Conservation (phyloP, 2,888 invertebrate genomes). For the Dendrolimus pini region DNA sequence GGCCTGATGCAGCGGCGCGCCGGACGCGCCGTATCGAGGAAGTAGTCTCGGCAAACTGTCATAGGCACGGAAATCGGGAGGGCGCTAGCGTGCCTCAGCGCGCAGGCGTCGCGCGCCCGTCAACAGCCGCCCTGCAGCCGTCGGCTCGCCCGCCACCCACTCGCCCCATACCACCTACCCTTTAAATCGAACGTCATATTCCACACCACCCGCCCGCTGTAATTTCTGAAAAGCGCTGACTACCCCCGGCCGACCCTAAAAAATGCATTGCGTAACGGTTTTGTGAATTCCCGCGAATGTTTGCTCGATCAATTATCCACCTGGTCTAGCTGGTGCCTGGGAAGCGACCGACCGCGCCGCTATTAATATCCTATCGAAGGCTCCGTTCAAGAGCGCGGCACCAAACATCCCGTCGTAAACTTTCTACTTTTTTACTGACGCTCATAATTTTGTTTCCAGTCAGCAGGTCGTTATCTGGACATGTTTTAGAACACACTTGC, state of each 20-base stretch:
- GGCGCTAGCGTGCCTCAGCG: slow-evolving; percentile 41
- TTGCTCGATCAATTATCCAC: slow-evolving; percentile 71
- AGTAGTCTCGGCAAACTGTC: slow-evolving; percentile 78
- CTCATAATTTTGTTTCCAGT: not conserved
- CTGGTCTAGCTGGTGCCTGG: slow-evolving; percentile 26
- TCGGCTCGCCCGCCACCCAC: slow-evolving; percentile 27
- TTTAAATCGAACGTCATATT: slow-evolving; percentile 77
- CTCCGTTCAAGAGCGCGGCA: not conserved
- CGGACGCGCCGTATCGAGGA: slow-evolving; percentile 72
- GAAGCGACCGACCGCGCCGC: not conserved
- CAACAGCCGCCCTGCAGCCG: slow-evolving; percentile 71
- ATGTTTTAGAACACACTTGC: too few relatives aligned
- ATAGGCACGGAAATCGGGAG: slow-evolving; percentile 79
- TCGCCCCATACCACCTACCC: slow-evolving; percentile 50
- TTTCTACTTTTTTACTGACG: not conserved
- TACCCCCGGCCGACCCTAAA: slow-evolving; percentile 68
- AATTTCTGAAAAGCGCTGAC: slow-evolving; percentile 73
- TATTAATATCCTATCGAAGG: not conserved
- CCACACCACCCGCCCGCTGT: slow-evolving; percentile 58
- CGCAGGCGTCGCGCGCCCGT: slow-evolving; percentile 76
- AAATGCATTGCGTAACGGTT: slow-evolving; percentile 76
- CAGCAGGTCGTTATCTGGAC: not conserved
- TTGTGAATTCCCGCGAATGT: slow-evolving; percentile 56
- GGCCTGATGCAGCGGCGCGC: slow-evolving; percentile 50
- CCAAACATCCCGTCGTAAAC: not conserved